Percentiles rank a stretch among this genome's conserved stretches.
phyloP scores from a whole-genome alignment of 2,888 invertebrate genomes.

The Torymus texanus region DNA sequence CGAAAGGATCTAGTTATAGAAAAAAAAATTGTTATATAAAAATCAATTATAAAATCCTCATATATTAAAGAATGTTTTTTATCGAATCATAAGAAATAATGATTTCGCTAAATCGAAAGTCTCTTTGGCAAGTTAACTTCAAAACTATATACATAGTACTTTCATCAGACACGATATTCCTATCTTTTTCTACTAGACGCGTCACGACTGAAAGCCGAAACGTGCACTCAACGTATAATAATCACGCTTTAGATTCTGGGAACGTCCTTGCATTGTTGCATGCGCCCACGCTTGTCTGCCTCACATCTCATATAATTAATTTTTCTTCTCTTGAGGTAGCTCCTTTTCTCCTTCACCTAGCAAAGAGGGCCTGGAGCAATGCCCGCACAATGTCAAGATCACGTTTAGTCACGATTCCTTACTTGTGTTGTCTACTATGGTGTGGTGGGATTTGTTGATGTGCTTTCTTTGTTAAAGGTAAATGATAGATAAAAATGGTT shows the following conservation, averaged over 20 bases:
- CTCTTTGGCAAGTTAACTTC: too few relatives aligned
- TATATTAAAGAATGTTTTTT: too few relatives aligned
- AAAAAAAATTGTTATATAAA: neutral
- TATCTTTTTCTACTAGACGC: neutral
- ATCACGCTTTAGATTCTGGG: constrained; percentile 2
- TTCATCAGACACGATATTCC: too few relatives aligned
- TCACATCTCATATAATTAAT: constrained; percentile 15
- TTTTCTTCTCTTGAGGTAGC: neutral
- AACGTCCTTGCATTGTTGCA: constrained; percentile 55
- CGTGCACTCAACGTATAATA: neutral
- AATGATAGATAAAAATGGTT: too few relatives aligned
- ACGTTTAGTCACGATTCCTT: neutral
- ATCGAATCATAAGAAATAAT: too few relatives aligned
- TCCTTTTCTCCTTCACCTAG: neutral
- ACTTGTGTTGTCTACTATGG: too few relatives aligned
- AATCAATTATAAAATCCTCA: neutral
- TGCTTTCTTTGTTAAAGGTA: too few relatives aligned
- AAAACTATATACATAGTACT: too few relatives aligned
- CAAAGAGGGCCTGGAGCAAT: neutral
- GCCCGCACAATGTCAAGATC: constrained; percentile 41
- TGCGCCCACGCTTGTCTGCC: neutral
- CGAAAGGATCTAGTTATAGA: neutral
- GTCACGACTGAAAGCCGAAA: neutral
- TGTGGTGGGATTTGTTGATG: too few relatives aligned
- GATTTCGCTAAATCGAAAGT: too few relatives aligned